Percentiles rank a stretch among this genome's conserved stretches.
Conservation (phyloP, 2,113 vertebrate species). For the Argyrosomus japonicus region DNA sequence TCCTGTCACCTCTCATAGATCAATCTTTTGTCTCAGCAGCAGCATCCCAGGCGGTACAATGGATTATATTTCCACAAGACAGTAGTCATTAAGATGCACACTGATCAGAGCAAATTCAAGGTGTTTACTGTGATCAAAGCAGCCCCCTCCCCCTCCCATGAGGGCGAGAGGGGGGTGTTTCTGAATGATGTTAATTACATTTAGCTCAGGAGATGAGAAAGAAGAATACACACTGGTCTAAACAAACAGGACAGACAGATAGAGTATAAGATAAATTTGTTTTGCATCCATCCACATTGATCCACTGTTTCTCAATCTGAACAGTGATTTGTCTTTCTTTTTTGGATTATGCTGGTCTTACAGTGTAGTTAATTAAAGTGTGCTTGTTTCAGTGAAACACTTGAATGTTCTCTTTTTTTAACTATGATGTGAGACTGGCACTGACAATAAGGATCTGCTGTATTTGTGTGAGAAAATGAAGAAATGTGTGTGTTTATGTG, state of each 20-base stretch:
- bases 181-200: constrained; percentile 35
- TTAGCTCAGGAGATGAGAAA: constrained; percentile 13
- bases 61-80: constrained; percentile 32
- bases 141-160: not conserved
- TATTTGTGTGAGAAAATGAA: not conserved
- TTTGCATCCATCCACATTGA: not conserved
- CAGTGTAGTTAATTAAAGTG: constrained; percentile 1
- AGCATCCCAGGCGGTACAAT: constrained; percentile 1
- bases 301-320: not conserved
- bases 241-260: constrained; percentile 7
- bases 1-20: not conserved
- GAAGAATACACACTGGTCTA: not conserved
- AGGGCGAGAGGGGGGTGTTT: not conserved
- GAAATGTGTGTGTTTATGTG: not conserved
- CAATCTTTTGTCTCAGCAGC: constrained; percentile 1
- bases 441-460: not conserved
- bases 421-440: not conserved
- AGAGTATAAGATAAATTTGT: not conserved
- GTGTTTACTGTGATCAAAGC: constrained; percentile 37
- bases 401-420: not conserved
- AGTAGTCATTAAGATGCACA: constrained; percentile 44
- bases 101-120: constrained; percentile 52
- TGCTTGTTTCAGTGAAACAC: not conserved
- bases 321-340: not conserved
- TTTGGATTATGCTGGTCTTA: not conserved